Evolutionary conservation across 2,888 invertebrate genomes (phyloP), one percentile per base, ranked within the genome.

Genomic region (Boloria euphrosyne): DNA sequence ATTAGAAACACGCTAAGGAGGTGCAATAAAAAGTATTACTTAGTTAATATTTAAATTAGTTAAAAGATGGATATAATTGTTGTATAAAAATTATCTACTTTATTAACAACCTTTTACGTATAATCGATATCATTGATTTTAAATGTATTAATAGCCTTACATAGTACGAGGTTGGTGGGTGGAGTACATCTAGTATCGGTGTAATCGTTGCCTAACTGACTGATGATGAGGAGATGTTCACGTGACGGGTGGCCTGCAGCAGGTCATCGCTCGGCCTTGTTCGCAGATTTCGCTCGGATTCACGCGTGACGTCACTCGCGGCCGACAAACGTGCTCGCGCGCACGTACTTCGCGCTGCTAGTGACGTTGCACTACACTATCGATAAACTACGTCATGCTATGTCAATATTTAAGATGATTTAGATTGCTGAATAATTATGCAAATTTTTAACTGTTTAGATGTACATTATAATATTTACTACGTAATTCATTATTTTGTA

Each of bases 201-300:
- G 51, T 51, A 14, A 38, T 22, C 55, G 55, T 38, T 5, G 6
- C 27, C 4, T 17, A n/a, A 27, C 47, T 51, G 47, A 44, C 38
- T n/a, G n/a, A 17, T 22, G 17, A 46, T 31, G 31, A 64, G 52
- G 46, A 65, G 52, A 6, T 47, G 13, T 63, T 17, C 71, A 62
- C 66, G 63, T 65, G 64, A 75, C 47, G n/a, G 14, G 13, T 22
- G 13, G 58, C 47, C 18, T 58, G 65, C 51, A 57, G 16, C 14
- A 85, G 90, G 87, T 89, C 85, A 80, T 80, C 76, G 88, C 55
- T 85, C 90, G 90, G 84, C 89, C 89, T 90, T 90, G 89, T 84
- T 84, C 81, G 78, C 76, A 73, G 80, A 85, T 85, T 89, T 88
- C 85, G 86, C 87, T 80, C 71, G 74, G 69, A 68, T 74, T 73